Percentiles rank a stretch among this genome's conserved stretches.
phyloP scores from a whole-genome alignment of 2,113 vertebrate genomes.

The Cyphomyrus plagiostoma region DNA sequence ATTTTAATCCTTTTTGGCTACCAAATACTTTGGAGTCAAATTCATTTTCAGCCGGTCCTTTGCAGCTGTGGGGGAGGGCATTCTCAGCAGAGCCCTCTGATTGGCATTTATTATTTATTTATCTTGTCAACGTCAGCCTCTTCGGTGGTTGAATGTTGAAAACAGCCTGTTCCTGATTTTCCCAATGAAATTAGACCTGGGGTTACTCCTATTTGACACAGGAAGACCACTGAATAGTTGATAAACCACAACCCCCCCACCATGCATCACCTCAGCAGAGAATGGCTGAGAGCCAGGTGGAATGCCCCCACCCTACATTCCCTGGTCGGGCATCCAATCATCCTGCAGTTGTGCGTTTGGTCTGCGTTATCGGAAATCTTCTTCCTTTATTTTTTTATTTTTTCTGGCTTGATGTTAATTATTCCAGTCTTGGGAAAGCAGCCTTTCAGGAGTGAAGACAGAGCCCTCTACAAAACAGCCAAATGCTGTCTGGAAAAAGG shows the following conservation, averaged over 20 bases:
- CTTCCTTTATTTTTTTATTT: slow-evolving; percentile 23
- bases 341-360: slow-evolving; percentile 9
- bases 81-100: neutral
- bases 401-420: neutral
- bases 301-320: neutral
- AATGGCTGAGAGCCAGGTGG: neutral
- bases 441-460: neutral
- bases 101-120: neutral
- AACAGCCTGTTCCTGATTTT: neutral
- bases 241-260: neutral
- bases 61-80: neutral
- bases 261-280: neutral
- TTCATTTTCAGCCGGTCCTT: neutral
- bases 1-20: slow-evolving; percentile 1
- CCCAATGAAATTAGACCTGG: neutral
- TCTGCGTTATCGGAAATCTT: slow-evolving; percentile 17
- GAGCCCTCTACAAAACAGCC: neutral
- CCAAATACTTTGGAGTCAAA: neutral
- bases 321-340: neutral
- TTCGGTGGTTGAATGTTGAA: neutral
- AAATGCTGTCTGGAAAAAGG: neutral
- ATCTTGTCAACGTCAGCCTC: neutral
- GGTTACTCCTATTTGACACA: neutral
- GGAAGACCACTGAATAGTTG: neutral
- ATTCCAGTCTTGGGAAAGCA: neutral